Evolutionary conservation across 2,888 invertebrate species (phyloP), one percentile per base, ranked within the genome.

Genomic region (Chironomus riparius): DNA sequence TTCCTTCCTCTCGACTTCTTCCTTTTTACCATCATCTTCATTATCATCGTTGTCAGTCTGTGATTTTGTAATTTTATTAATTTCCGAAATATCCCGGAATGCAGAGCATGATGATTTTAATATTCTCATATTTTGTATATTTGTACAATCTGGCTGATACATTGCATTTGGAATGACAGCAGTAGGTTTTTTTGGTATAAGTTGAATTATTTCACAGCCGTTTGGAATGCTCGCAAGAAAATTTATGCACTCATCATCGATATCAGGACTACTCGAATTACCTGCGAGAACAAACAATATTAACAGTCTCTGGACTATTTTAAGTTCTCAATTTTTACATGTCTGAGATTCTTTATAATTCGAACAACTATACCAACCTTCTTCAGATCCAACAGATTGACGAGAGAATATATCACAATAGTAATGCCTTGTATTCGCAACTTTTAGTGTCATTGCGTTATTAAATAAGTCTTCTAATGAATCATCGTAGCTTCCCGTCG

Each of bases 331-430:
- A n/a, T n/a, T n/a, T n/a, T n/a, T n/a, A n/a, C n/a, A n/a, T n/a
- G n/a, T n/a, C n/a, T n/a, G n/a, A n/a, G n/a, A n/a, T n/a, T n/a
- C n/a, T n/a, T n/a, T n/a, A n/a, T n/a, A n/a, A n/a, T n/a, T n/a
- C n/a, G n/a, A n/a, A n/a, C n/a, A n/a, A n/a, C n/a, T n/a, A n/a
- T n/a, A n/a, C n/a, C n/a, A n/a, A n/a, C n/a, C 61, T 21, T 47
- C 73, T 1, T 65, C 73, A 1, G 74, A 74, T 6, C 61, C 74
- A 13, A 68, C 65, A 12, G 74, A 74, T 48, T 74, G 74, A n/a
- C 74, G 74, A 62, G 68, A 68, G 22, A 74, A 74, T 13, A 74
- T 74, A 74, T 74, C 74, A 68, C 74, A 74, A 74, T 48, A 74
- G 65, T 21, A 65, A 18, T 68, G 47, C 10, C 38, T 38, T 15